Evolutionary conservation across 2,888 invertebrate species (phyloP), one percentile per base, ranked within the genome.

Genomic region (Drosophila prolongata): DNA sequence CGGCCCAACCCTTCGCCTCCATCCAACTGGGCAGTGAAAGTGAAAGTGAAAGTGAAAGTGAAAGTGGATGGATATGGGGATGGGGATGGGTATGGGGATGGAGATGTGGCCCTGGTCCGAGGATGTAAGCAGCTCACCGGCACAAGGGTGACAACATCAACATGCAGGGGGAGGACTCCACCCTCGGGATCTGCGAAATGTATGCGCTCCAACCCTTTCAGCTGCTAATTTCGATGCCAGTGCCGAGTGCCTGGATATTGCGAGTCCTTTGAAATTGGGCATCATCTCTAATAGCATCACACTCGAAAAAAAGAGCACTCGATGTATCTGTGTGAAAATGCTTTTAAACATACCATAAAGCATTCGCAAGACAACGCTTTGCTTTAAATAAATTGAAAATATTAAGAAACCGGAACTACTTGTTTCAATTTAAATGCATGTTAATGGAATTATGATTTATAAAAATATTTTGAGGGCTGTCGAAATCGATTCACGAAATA

Each of bases 131-230:
- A 27, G 53, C 53, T 38, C 37, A n/a, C 40, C 14, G 24, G 54
- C 61, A 68, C 88, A 86, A 88, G 85, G 85, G 85, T 85, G 85
- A 85, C 85, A 85, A 85, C 82, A 77, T 70, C 59, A 67, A 67
- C 58, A 64, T 64, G 59, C 57, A 35, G 43, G 50, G 55, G 46
- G 13, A 57, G 49, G 11, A 47, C 43, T 16, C 27, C 24, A 54
- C 30, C 46, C 49, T 38, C 40, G 57, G 47, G 44, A 47, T 47
- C 70, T 77, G 72, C 65, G 66, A 86, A 78, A 86, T 87, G 72
- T 83, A 77, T 86, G 83, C 73, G 66, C 72, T 78, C 60, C 84
- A 87, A 89, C 89, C 84, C 84, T 79, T 84, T 87, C 76, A 83
- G 83, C 85, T 53, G 60, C 54, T 42, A 44, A 24, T 54, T 60